A percentile compares a stretch with the other conserved stretches of the same genome.
Conservation (phyloP, 2,113 vertebrate species). For the Perccottus glenii region DNA sequence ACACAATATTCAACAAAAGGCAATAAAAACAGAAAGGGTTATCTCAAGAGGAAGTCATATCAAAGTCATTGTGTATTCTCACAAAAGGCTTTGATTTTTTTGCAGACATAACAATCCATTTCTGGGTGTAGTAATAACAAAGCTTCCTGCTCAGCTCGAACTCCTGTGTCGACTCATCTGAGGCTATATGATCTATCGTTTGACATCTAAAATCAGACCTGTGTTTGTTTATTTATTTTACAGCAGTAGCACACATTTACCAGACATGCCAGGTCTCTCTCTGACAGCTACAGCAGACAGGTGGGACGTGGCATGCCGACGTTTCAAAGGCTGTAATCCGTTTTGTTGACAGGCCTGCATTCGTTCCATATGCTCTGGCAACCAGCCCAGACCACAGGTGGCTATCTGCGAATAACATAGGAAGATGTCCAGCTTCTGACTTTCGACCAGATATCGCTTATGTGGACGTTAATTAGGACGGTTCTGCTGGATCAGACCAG, state of each 20-base stretch:
- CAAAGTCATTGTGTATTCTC: slow-evolving; percentile 37
- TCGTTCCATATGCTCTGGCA: slow-evolving; percentile 39
- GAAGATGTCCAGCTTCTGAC: slow-evolving; percentile 19
- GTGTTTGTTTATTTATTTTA: slow-evolving; percentile 9
- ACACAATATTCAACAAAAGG: background rate
- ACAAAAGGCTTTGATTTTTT: slow-evolving; percentile 34
- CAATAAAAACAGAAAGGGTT: slow-evolving; percentile 21
- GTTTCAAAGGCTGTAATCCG: slow-evolving; percentile 53
- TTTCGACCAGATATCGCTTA: slow-evolving; percentile 19
- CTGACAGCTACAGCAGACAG: slow-evolving; percentile 33
- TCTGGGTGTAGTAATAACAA: slow-evolving; percentile 22
- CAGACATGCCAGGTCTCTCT: slow-evolving; percentile 3
- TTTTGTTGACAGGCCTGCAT: slow-evolving; percentile 3
- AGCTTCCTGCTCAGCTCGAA: slow-evolving; percentile 27
- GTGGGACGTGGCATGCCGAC: slow-evolving; percentile 27
- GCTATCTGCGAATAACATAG: slow-evolving; percentile 10
- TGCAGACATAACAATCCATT: slow-evolving; percentile 31
- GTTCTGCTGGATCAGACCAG: background rate
- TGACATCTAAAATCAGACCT: background rate
- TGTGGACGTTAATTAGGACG: slow-evolving; percentile 1
- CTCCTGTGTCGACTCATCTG: slow-evolving; percentile 6
- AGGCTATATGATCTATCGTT: background rate
- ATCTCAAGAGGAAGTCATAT: slow-evolving; percentile 33
- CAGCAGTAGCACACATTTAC: background rate
- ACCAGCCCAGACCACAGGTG: slow-evolving; percentile 43